Evolutionary conservation across 35 echinoderm and acorn worm species (phyloP).

Genomic region (Ophioderma brevispina): DNA sequence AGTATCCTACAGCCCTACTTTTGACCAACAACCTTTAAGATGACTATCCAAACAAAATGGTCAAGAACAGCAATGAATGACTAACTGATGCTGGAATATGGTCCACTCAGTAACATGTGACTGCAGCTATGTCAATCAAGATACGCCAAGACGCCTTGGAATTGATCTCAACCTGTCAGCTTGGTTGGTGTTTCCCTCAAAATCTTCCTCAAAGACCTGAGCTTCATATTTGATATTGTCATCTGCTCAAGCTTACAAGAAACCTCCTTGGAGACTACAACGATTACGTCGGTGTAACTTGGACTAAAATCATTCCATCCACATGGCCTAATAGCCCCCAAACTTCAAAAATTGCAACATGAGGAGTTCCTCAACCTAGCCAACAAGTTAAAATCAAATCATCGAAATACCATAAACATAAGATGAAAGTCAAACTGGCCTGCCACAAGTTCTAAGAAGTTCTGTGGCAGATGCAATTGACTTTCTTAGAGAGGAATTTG

Average conservation of each 20-base stretch:
- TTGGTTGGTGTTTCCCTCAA: background rate
- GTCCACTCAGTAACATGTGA: background rate
- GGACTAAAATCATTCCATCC: background rate
- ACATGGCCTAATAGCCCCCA: background rate
- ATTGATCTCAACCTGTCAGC: background rate
- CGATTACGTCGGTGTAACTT: background rate
- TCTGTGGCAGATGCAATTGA: constrained; percentile 81
- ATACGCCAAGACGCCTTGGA: background rate
- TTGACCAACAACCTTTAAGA: too few relatives aligned
- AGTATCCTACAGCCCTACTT: too few relatives aligned
- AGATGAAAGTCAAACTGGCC: constrained; percentile 84
- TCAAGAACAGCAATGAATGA: too few relatives aligned
- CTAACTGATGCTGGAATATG: too few relatives aligned
- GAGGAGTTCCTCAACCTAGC: constrained; percentile 52
- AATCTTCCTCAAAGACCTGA: background rate
- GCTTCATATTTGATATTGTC: constrained; percentile 10
- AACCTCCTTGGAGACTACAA: constrained; percentile 16
- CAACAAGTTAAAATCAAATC: constrained; percentile 71
- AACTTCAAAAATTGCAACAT: constrained; percentile 15
- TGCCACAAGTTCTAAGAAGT: constrained; percentile 49
- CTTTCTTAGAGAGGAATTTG: constrained; percentile 67
- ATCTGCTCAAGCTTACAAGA: constrained; percentile 31
- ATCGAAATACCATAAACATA: constrained; percentile 49
- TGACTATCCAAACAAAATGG: too few relatives aligned
- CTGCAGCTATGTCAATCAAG: background rate